Percentiles rank a stretch among this genome's conserved stretches.
Conservation (phyloP, 2,113 vertebrate genomes). For the Castor canadensis region DNA sequence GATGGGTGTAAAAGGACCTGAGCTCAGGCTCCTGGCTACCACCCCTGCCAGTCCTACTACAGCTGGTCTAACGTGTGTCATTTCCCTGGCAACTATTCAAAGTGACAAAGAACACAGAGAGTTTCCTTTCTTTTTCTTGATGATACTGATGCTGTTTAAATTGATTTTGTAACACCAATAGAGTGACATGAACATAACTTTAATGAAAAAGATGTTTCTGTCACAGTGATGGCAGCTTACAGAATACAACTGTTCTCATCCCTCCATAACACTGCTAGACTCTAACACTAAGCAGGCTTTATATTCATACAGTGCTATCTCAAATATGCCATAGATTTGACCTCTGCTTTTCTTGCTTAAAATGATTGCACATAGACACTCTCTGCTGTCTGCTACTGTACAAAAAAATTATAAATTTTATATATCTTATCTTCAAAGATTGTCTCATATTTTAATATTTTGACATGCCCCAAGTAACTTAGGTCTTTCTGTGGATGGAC, state of each 20-base stretch:
- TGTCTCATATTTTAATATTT: slow-evolving; percentile 7
- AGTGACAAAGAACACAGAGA: background rate
- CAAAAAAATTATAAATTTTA: background rate
- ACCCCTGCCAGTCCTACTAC: accelerated
- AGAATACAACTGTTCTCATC: background rate
- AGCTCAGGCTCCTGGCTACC: background rate
- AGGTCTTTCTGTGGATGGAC: background rate
- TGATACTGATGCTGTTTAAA: background rate
- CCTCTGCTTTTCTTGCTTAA: background rate
- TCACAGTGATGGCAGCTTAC: background rate
- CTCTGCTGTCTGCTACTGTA: background rate
- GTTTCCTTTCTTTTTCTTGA: background rate
- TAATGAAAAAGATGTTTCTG: background rate
- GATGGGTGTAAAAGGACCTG: too few species aligned
- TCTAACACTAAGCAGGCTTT: background rate
- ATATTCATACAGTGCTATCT: background rate
- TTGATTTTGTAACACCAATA: background rate
- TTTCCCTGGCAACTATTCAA: background rate
- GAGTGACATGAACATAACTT: background rate
- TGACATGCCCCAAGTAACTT: background rate
- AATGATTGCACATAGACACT: background rate
- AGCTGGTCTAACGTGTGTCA: background rate
- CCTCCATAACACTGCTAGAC: background rate
- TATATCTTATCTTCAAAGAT: background rate
- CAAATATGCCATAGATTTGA: background rate